Evolutionary conservation across 2,113 vertebrate species (phyloP), one percentile per base, ranked within the genome.

Genomic region (Diphyllodes magnificus): DNA sequence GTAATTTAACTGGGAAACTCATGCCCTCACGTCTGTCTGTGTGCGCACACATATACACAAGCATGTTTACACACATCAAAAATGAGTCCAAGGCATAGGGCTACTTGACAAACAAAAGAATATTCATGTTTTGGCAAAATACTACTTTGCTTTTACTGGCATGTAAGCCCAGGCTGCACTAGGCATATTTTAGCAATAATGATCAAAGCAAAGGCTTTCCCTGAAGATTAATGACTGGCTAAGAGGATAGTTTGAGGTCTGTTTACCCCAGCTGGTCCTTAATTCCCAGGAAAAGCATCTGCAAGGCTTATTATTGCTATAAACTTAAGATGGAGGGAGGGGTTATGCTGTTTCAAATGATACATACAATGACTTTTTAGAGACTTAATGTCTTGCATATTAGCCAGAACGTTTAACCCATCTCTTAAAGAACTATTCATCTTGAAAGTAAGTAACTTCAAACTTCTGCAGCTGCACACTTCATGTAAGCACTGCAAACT

Each of bases 161-260:
- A 90, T 71, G 88, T 83, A 88, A 86, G 60, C 53, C 88, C 82
- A 92, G 94, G 88, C 72, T 86, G 92, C 51, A 72, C 90, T 59
- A 93, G 82, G 90, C 92, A 92, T 96, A 97, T 96, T 97, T 97
- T 97, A 95, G 85, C 94, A 96, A 97, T 97, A 96, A 97, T 68
- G 93, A 97, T 96, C 95, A 96, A 97, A 97, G 95, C 88, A 92
- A 89, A 96, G 90, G 88, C 92, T 93, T 97, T 92, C 93, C 93
- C 95, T 92, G 93, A 97, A 97, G 94, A 97, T 96, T 96, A 96
- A 96, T 96, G 95, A 90, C 96, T 94, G 92, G 90, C 93, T 96
- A 96, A 95, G 96, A 96, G 93, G 93, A 97, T 93, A 96, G 96
- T 96, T 96, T 96, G 93, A 96, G 95, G 94, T 97, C 94, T 96